Conservation (phyloP, 2,113 vertebrate species). For the Lagenorhynchus albirostris region DNA sequence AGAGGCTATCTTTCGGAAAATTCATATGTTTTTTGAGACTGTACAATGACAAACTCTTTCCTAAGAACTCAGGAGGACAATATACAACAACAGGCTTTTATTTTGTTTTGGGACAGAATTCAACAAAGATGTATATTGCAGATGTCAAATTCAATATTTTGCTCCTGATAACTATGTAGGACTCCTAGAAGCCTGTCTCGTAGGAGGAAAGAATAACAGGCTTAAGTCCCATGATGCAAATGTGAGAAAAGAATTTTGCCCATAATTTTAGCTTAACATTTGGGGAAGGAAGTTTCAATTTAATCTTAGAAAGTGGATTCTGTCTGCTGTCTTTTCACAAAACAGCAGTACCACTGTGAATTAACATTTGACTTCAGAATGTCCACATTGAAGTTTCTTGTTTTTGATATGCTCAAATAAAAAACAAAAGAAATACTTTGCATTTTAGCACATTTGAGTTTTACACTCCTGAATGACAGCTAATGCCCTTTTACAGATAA, state of each 20-base stretch:
- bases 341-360: constrained; percentile 34
- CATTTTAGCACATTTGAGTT: background rate
- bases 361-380: constrained; percentile 46
- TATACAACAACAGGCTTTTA: constrained; percentile 1
- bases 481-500: background rate
- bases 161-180: constrained; percentile 49
- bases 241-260: constrained; percentile 66
- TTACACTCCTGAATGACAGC: background rate
- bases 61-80: background rate
- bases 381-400: background rate
- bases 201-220: constrained; percentile 66
- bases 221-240: constrained; percentile 64
- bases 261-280: constrained; percentile 73
- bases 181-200: constrained; percentile 24
- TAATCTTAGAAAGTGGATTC: constrained; percentile 66
- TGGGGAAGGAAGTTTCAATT: constrained; percentile 63
- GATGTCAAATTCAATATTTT: constrained; percentile 59
- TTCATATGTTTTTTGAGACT: background rate
- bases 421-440: constrained; percentile 23
- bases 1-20: constrained; percentile 16
- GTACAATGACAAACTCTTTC: constrained; percentile 23
- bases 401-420: constrained; percentile 6
- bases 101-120: constrained; percentile 53
- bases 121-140: constrained; percentile 33
- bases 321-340: constrained; percentile 44